phyloP scores from a whole-genome alignment of 2,797 vertebrate species.

The Myotis planiceps region DNA sequence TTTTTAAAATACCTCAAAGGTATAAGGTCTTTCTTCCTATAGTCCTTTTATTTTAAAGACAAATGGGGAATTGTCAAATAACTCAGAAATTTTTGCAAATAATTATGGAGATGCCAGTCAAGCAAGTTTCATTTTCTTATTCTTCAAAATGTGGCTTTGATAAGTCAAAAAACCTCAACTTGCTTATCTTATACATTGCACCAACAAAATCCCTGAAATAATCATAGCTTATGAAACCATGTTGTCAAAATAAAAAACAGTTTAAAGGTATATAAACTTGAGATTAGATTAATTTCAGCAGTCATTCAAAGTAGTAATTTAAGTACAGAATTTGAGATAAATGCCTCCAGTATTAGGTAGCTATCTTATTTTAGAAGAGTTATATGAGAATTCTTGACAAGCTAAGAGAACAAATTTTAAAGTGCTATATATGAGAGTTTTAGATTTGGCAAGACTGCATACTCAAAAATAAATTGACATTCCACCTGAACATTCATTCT shows the following conservation, averaged over 20 bases:
- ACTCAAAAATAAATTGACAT: constrained; percentile 51
- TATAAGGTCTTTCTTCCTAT: constrained; percentile 29
- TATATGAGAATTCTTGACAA: constrained; percentile 61
- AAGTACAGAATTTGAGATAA: constrained; percentile 77
- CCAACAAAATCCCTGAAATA: constrained; percentile 76
- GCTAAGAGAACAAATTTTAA: constrained; percentile 62
- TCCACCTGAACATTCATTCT: background rate
- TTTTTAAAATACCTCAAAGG: constrained; percentile 42
- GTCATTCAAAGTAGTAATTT: constrained; percentile 75
- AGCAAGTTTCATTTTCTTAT: constrained; percentile 48
- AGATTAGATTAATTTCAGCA: constrained; percentile 77
- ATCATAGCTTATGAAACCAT: constrained; percentile 72
- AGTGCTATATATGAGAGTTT: constrained; percentile 39
- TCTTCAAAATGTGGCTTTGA: constrained; percentile 43
- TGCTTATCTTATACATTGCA: constrained; percentile 65
- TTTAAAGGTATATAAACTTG: constrained; percentile 69
- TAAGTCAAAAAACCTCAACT: constrained; percentile 74
- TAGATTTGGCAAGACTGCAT: constrained; percentile 53
- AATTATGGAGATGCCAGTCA: constrained; percentile 69
- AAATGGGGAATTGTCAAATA: constrained; percentile 70
- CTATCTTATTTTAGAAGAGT: constrained; percentile 66
- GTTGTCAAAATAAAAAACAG: constrained; percentile 76
- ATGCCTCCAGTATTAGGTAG: constrained; percentile 70
- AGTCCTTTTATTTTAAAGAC: constrained; percentile 68
- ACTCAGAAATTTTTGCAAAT: constrained; percentile 67